These are phyloP conservation scores for Rattus norvegicus DNA, from an alignment of 2,113 vertebrate genomes.

Conservation along the genomic window DNA sequence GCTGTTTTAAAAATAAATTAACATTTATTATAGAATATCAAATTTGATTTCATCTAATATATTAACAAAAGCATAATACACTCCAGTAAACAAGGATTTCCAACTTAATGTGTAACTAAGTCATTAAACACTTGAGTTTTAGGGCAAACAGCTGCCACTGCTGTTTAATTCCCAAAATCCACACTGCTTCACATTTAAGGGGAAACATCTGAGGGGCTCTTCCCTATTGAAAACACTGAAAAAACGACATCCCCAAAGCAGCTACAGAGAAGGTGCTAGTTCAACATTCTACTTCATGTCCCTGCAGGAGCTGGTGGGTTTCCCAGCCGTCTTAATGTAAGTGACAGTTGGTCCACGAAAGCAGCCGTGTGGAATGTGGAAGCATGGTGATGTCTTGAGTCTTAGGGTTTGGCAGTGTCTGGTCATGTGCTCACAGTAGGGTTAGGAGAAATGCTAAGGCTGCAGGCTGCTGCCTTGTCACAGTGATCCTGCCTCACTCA, in stretches of 20 bases:
- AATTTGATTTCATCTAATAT: slow-evolving; percentile 40
- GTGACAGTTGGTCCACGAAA: not conserved
- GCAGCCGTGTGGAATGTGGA: not conserved
- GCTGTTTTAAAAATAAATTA: slow-evolving; percentile 73
- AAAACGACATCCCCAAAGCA: not conserved
- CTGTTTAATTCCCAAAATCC: slow-evolving; percentile 8
- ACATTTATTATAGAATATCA: slow-evolving; percentile 65
- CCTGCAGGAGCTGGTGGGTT: not conserved
- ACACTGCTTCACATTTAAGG: slow-evolving; percentile 21
- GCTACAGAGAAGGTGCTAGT: not conserved
- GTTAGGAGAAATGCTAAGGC: not conserved
- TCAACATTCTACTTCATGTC: slow-evolving; percentile 22
- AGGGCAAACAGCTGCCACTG: slow-evolving; percentile 38
- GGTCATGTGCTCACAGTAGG: not conserved
- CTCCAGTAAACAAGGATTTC: slow-evolving; percentile 53
- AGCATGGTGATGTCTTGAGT: not conserved
- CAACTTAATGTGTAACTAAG: slow-evolving; percentile 30
- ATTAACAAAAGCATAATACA: slow-evolving; percentile 72
- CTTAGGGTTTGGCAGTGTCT: slow-evolving; percentile 22
- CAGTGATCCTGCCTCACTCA: not conserved
- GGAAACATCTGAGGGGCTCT: not conserved
- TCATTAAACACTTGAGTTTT: slow-evolving; percentile 51
- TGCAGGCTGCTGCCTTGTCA: not conserved
- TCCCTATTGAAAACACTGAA: not conserved
- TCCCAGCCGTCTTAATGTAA: not conserved